A percentile compares a stretch with the other conserved stretches of the same genome.
These are phyloP conservation scores for Neodiprion pinetum DNA, from an alignment of 1,140 invertebrate genomes.

Conservation along the genomic window DNA sequence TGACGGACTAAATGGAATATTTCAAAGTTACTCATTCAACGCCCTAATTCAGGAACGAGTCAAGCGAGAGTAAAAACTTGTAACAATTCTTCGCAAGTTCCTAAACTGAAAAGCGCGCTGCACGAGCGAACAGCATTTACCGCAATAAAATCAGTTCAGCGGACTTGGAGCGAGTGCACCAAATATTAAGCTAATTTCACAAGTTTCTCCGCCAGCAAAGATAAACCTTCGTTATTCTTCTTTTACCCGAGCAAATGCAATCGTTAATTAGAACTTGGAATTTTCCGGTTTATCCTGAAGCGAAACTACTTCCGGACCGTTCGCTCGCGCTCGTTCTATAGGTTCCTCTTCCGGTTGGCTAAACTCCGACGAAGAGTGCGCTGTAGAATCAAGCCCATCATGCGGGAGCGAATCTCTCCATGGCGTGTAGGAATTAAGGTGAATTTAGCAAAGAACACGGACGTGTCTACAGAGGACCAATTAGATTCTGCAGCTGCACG, in stretches of 20 bases:
- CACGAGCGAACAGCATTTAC: too few relatives aligned
- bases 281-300: not conserved
- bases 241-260: not conserved
- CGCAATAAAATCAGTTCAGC: too few relatives aligned
- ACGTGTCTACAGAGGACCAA: too few relatives aligned
- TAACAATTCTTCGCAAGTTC: too few relatives aligned
- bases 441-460: too few relatives aligned
- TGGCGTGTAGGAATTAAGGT: not conserved
- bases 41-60: too few relatives aligned
- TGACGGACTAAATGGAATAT: too few relatives aligned
- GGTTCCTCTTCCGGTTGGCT: not conserved
- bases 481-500: too few relatives aligned
- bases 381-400: not conserved
- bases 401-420: not conserved
- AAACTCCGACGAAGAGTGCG: not conserved
- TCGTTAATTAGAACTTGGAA: not conserved
- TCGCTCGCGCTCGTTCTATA: not conserved
- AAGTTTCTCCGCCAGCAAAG: not conserved
- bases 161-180: too few relatives aligned
- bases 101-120: too few relatives aligned
- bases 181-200: not conserved
- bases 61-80: too few relatives aligned
- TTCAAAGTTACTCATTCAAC: too few relatives aligned
- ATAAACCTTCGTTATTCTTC: not conserved
- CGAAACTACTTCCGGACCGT: not conserved